These are phyloP conservation scores for Cephalopholis sonnerati DNA, from an alignment of 2,113 vertebrate species.

Conservation along the genomic window DNA sequence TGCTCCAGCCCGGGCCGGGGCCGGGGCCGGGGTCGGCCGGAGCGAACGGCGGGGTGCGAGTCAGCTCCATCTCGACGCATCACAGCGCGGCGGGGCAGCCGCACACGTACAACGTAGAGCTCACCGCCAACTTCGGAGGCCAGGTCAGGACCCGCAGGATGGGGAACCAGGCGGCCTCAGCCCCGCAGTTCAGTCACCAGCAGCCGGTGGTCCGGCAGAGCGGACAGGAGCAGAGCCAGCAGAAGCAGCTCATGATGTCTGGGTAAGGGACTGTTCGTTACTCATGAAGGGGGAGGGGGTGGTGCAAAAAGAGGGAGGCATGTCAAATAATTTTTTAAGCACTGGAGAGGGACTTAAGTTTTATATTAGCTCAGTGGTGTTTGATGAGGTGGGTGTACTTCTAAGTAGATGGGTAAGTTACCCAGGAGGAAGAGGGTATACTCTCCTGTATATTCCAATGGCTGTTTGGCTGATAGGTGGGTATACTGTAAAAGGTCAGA, in stretches of 20 bases:
- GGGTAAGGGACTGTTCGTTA: constrained; percentile 80
- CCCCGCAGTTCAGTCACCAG: constrained; percentile 68
- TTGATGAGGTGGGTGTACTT: too few relatives aligned
- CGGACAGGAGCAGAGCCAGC: constrained; percentile 73
- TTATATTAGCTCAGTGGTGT: too few relatives aligned
- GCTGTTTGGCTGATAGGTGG: too few relatives aligned
- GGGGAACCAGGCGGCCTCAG: constrained; percentile 79
- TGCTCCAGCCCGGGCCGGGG: constrained; percentile 87
- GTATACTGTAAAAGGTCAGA: too few relatives aligned
- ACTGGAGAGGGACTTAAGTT: too few relatives aligned
- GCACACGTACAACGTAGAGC: constrained; percentile 87
- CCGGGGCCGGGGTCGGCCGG: constrained; percentile 60
- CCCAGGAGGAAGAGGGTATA: too few relatives aligned
- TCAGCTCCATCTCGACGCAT: constrained; percentile 81
- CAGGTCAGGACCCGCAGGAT: constrained; percentile 90
- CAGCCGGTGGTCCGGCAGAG: constrained; percentile 59
- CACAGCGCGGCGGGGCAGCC: constrained; percentile 75
- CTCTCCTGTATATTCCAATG: too few relatives aligned
- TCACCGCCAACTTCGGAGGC: constrained; percentile 77
- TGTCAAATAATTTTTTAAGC: too few relatives aligned
- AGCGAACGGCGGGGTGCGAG: constrained; percentile 74
- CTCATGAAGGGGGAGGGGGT: too few relatives aligned
- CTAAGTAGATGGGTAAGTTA: too few relatives aligned
- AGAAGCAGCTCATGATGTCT: constrained; percentile 79
- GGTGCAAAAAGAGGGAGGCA: too few relatives aligned